Percentiles rank a stretch among this genome's conserved stretches.
Evolutionary conservation across 64 coral and sea anemone genomes (phyloP).

Genomic region (Platygyra sinensis): DNA sequence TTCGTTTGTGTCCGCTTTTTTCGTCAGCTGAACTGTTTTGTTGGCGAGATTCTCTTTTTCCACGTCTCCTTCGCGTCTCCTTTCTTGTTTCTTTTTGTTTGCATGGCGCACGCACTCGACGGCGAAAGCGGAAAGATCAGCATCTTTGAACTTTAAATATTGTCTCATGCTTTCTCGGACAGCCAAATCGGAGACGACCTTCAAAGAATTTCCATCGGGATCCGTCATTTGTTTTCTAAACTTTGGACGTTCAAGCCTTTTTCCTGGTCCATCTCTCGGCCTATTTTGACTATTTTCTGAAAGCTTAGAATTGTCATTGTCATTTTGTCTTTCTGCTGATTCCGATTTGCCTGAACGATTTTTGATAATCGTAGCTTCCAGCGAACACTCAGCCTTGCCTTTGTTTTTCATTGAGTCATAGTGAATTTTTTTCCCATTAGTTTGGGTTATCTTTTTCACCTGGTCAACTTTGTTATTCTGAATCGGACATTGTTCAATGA

Average conservation of each 20-base stretch:
- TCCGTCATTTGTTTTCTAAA: background rate
- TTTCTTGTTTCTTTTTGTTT: slow-evolving; percentile 24
- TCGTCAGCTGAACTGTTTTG: background rate
- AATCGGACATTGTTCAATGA: slow-evolving; percentile 10
- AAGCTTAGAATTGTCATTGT: background rate
- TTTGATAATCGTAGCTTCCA: background rate
- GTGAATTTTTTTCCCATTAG: background rate
- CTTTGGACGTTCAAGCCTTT: background rate
- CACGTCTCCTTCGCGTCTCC: background rate
- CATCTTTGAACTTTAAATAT: slow-evolving; percentile 41
- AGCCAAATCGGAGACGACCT: background rate
- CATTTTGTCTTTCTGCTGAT: background rate
- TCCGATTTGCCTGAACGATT: background rate
- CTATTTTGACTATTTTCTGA: background rate
- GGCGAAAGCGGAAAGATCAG: slow-evolving; percentile 41
- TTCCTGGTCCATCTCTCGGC: background rate
- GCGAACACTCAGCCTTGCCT: background rate
- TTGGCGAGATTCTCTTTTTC: background rate
- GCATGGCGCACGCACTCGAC: slow-evolving; percentile 34
- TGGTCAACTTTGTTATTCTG: background rate
- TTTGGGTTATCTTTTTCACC: background rate
- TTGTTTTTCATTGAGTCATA: background rate
- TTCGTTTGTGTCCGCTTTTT: background rate
- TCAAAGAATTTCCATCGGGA: background rate
- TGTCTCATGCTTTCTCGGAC: slow-evolving; percentile 44